Evolutionary conservation across 1,140 invertebrate species (phyloP), one percentile per base, ranked within the genome.

Genomic region (Hirudo medicinalis): DNA sequence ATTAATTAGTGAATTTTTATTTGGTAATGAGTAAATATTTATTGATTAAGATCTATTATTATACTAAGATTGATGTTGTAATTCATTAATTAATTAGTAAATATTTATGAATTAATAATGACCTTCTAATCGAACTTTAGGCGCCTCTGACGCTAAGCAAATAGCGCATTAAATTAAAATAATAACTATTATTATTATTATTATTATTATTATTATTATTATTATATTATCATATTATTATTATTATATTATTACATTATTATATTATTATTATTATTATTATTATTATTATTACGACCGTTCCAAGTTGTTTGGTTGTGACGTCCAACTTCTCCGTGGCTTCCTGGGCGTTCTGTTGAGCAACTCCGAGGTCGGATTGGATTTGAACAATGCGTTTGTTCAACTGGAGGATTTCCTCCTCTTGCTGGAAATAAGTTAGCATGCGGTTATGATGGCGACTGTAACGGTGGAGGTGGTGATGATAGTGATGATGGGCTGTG

Each of bases 381-480:
- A 70, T 70, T 49, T 70, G 69, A 54, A 49, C 9, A 22, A 70
- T 70, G 32, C 69, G 29, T 19, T 70, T 70, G 43, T 70, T 40
- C 49, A 70, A 53, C 69, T 49, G 36, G 3, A 70, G 25, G 32
- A 53, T 49, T 19, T 70, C 36, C 69, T 70, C 69, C 25, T 70
- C 69, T 25, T 70, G 69, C 69, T 70, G 49, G 20, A 32, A 25
- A n/a, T n/a, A n/a, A n/a, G n/a, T n/a, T n/a, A n/a, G 6, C 22
- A 57, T 36, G 43, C 13, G 43, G 11, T 49, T 49, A 49, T 49
- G 43, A 49, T 49, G 11, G 11, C 11, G 43, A 49, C 11, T 49
- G 0, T 0, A 1, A 49, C 15, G 43, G 43, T 17, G 2, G 32
- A 36, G 32, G 6, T 36, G 32, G 6, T 36, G 32, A 36, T 36